phyloP scores from a whole-genome alignment of 2,797 vertebrate species.

The Gambusia yucatana region DNA sequence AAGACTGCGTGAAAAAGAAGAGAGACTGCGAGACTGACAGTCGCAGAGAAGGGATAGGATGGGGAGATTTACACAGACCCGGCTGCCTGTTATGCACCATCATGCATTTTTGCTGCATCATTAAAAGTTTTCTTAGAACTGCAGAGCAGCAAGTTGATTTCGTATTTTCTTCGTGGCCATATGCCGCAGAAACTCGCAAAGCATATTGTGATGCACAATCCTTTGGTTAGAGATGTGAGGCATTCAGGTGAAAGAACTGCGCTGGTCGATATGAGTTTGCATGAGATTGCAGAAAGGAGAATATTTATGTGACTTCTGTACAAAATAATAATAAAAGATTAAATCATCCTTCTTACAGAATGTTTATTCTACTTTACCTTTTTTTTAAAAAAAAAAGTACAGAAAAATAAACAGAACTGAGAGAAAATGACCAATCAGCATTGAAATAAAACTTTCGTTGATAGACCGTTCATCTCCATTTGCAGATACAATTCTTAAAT shows the following conservation, averaged over 20 bases:
- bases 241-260: constrained; percentile 9
- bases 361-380: not conserved
- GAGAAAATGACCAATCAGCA: not conserved
- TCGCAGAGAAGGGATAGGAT: constrained; percentile 7
- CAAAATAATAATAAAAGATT: not conserved
- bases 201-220: constrained; percentile 36
- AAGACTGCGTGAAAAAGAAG: not conserved
- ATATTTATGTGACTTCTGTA: not conserved
- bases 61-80: constrained; percentile 23
- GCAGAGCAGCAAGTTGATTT: constrained; percentile 29
- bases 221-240: constrained; percentile 36
- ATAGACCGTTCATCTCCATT: not conserved
- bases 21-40: constrained; percentile 13
- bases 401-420: not conserved
- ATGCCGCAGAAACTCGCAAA: constrained; percentile 37
- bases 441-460: not conserved
- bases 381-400: not conserved
- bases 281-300: constrained; percentile 15
- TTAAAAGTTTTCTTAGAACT: constrained; percentile 24
- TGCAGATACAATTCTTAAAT: not conserved
- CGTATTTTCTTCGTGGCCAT: constrained; percentile 26
- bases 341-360: not conserved
- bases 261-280: constrained; percentile 32
- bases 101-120: constrained; percentile 26
- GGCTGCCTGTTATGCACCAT: constrained; percentile 16